A percentile compares a stretch with the other conserved stretches of the same genome.
These are phyloP conservation scores for Diaperis boleti DNA, from an alignment of 2,888 invertebrate genomes.

Conservation along the genomic window DNA sequence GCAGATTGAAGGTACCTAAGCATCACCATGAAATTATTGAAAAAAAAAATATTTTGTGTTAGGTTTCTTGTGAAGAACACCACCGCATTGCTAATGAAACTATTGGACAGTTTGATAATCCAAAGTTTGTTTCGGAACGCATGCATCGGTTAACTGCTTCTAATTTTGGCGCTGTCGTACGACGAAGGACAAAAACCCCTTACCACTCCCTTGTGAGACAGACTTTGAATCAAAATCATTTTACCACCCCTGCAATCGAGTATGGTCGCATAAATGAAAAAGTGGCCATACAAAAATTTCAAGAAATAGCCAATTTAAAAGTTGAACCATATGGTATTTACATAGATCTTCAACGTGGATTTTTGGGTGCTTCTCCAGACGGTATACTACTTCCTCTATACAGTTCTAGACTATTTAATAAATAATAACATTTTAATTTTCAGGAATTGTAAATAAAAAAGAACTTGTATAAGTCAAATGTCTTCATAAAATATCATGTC, in stretches of 20 bases:
- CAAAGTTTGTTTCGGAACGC: not conserved
- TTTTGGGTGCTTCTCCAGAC: too few species aligned
- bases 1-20: not conserved
- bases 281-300: not conserved
- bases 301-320: too few species aligned
- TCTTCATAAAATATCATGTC: too few species aligned
- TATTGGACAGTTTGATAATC: conserved; percentile 1
- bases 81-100: not conserved
- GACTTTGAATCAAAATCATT: not conserved
- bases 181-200: not conserved
- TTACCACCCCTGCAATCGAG: not conserved
- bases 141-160: conserved; percentile 3
- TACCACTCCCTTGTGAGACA: not conserved
- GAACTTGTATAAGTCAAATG: too few species aligned
- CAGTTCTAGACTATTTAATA: too few species aligned
- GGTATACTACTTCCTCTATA: too few species aligned
- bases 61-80: not conserved
- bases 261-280: too few species aligned
- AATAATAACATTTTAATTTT: too few species aligned
- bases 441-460: too few species aligned
- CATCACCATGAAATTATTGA: not conserved
- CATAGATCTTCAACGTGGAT: too few species aligned
- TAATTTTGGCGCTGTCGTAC: conserved; percentile 4
- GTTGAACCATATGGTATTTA: too few species aligned
- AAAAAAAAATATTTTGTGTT: not conserved